Base-by-base conservation (phyloP, 2,797 vertebrate genomes). In the Malacoraja senta region DNA sequence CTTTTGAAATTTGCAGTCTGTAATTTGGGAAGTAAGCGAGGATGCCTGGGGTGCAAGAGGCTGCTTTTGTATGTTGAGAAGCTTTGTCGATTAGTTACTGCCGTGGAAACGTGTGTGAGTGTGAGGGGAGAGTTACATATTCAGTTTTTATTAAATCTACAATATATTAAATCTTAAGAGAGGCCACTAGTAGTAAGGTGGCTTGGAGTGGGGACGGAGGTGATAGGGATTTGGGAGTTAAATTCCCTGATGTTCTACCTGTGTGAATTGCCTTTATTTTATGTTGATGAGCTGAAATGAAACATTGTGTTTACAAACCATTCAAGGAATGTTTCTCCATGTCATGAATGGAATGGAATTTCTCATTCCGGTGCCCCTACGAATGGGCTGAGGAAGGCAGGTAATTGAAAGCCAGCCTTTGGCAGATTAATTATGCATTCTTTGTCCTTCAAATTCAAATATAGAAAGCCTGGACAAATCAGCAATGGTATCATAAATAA, bases 1-100 rank as follows among this genome's bases (percentile, higher is more conserved):
- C 90, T 91, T 53, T 91, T 91, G 68, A 74, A 72, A 74, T 88
- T 68, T 88, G 84, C 84, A 68, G 84, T 24, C 61, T 88, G 61
- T 63, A 88, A 88, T 71, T 91, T 91, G 90, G 68, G 38, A 53
- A 26, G 90, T 44, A 53, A 38, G 32, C 35, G 26, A 91, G 68
- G 21, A 35, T 71, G 68, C 90, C 35, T 91, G 32, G 35, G 71
- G 90, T 3, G 35, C 72, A 44, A 91, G 68, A n/a, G 68, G 21
- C 32, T 72, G 65, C 68, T 71, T 91, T 74, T 91, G 68, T 91
- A 44, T 38, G 9, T 71, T 32, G 26, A 74, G 68, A 74, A 91
- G 26, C 68, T 38, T 8, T 72, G 68, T 91, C 58, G 0, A 91
- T 71, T 58, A 38, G 65, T n/a, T 90, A 61, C 63, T 91, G 38